phyloP scores from a whole-genome alignment of 2,797 vertebrate species.

The Hephaestus fuliginosus region DNA sequence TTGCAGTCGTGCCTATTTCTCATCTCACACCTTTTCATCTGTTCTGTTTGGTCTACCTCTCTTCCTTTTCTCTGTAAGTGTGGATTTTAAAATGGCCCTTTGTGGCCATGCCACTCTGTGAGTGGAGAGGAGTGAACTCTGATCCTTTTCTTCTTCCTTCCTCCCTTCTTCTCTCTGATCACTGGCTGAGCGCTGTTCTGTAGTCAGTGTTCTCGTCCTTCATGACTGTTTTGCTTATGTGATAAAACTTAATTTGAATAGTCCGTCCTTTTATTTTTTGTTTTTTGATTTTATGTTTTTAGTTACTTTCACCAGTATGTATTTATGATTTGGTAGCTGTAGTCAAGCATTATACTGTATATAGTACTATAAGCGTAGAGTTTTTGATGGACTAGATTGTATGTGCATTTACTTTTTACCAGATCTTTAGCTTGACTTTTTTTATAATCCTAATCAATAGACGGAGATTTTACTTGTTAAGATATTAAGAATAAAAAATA shows the following conservation, averaged over 20 bases:
- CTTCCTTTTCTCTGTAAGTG: constrained; percentile 45
- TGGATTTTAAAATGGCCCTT: constrained; percentile 77
- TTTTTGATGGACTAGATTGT: constrained; percentile 53
- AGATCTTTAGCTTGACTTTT: background rate
- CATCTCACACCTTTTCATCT: constrained; percentile 19
- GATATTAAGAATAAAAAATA: background rate
- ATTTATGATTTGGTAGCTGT: constrained; percentile 56
- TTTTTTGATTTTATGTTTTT: constrained; percentile 61
- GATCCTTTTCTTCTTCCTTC: constrained; percentile 21
- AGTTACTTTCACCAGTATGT: constrained; percentile 56
- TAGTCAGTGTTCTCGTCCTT: constrained; percentile 75
- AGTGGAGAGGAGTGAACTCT: constrained; percentile 54
- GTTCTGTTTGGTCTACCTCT: constrained; percentile 52
- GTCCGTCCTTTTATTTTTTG: background rate
- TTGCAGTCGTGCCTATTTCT: constrained; percentile 53
- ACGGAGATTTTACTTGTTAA: background rate
- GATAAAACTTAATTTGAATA: constrained; percentile 68
- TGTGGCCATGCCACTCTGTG: constrained; percentile 74
- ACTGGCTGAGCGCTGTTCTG: constrained; percentile 75
- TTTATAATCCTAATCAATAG: background rate
- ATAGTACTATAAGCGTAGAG: background rate
- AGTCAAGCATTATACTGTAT: constrained; percentile 18
- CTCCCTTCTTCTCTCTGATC: constrained; percentile 72
- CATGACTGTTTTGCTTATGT: constrained; percentile 48
- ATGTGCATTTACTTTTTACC: background rate